Evolutionary conservation across 2,888 invertebrate genomes (phyloP).

Genomic region (Icerya purchasi): DNA sequence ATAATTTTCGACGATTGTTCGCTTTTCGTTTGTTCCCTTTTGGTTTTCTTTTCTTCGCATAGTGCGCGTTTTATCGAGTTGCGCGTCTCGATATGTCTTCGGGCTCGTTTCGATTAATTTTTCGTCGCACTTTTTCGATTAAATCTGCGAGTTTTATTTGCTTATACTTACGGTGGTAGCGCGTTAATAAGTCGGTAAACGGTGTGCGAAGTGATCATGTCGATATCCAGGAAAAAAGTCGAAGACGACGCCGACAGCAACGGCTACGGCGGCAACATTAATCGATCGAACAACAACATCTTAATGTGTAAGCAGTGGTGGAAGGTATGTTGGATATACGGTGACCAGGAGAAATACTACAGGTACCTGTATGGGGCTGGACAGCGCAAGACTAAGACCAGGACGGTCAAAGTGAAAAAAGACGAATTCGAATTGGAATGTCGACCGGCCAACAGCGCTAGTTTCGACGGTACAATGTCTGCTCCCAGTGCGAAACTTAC

Average conservation of each 20-base stretch:
- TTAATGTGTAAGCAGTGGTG: slow-evolving; percentile 73
- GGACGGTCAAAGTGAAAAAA: not conserved
- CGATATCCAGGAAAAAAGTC: slow-evolving; percentile 3
- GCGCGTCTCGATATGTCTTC: not conserved
- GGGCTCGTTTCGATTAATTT: not conserved
- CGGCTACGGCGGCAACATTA: not conserved
- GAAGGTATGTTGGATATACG: slow-evolving; percentile 74
- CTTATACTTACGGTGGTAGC: not conserved
- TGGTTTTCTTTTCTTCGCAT: too few species aligned
- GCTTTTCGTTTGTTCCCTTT: too few species aligned
- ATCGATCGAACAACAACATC: slow-evolving; percentile 32
- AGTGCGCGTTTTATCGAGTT: not conserved
- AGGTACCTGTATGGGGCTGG: slow-evolving; percentile 47
- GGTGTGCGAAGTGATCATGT: not conserved
- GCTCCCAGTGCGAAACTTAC: too few species aligned
- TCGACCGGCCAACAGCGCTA: not conserved
- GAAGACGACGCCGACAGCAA: slow-evolving; percentile 5
- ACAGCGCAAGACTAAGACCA: slow-evolving; percentile 5
- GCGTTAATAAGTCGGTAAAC: too few species aligned
- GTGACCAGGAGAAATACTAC: slow-evolving; percentile 66
- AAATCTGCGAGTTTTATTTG: not conserved
- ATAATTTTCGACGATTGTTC: too few species aligned
- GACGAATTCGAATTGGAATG: not conserved
- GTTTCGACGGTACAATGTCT: too few species aligned
- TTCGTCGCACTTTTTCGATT: not conserved